Evolutionary conservation across 2,888 invertebrate species (phyloP).

Genomic region (Muscina levida): DNA sequence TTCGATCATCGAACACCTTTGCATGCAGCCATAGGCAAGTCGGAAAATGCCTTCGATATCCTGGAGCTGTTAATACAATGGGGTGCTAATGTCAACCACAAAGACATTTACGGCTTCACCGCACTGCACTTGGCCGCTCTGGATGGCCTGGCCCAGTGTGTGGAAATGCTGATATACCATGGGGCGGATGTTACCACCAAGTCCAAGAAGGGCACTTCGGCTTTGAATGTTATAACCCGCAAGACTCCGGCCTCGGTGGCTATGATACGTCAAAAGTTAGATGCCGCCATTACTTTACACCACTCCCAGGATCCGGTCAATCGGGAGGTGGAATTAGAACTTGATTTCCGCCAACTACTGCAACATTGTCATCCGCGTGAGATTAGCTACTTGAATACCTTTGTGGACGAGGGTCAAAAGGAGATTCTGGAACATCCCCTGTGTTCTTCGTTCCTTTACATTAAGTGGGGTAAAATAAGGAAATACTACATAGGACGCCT

Average conservation of each 20-base stretch:
- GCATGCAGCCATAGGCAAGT: conserved; percentile 92
- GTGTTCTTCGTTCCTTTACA: conserved; percentile 91
- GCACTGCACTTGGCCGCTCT: conserved; percentile 92
- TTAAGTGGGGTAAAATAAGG: conserved; percentile 94
- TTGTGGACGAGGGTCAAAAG: conserved; percentile 93
- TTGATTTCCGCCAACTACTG: conserved; percentile 90
- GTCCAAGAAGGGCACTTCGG: conserved; percentile 92
- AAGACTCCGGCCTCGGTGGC: conserved; percentile 92
- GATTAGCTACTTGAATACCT: conserved; percentile 91
- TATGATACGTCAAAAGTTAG: conserved; percentile 90
- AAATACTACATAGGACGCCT: conserved; percentile 91
- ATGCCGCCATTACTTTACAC: conserved; percentile 89
- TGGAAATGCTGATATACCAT: conserved; percentile 90
- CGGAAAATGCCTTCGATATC: conserved; percentile 89
- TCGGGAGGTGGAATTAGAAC: conserved; percentile 89
- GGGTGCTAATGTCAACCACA: conserved; percentile 90
- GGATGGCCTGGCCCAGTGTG: conserved; percentile 91
- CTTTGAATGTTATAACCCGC: conserved; percentile 90
- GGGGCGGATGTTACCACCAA: conserved; percentile 94
- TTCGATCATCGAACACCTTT: conserved; percentile 90
- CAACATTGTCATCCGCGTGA: conserved; percentile 92
- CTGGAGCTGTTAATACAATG: conserved; percentile 89
- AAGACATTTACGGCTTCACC: conserved; percentile 92
- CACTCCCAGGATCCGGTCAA: conserved; percentile 89
- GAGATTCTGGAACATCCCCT: conserved; percentile 92